Evolutionary conservation across 2,888 invertebrate species (phyloP).

Genomic region (Parapristionchus giblindavisi): DNA sequence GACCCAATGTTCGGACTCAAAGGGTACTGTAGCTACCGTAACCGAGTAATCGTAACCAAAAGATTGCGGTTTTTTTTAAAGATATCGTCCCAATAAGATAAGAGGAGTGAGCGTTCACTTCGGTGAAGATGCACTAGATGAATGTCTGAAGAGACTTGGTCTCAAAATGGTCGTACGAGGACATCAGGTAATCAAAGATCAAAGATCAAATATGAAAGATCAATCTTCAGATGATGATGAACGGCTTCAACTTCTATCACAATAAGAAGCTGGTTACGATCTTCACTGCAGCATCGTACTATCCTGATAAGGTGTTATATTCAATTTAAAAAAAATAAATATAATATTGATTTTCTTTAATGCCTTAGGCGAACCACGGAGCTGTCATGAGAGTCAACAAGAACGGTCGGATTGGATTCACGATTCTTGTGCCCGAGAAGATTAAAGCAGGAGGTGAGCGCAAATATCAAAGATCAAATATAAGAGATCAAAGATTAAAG

Average conservation of each 20-base stretch:
- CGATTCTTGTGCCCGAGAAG: constrained; percentile 1
- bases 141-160: not conserved
- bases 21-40: too few species aligned
- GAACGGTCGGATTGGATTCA: constrained; percentile 17
- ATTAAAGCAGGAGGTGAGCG: not conserved
- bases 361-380: constrained; percentile 19
- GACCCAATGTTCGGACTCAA: constrained; percentile 35
- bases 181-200: constrained; percentile 9
- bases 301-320: constrained; percentile 2
- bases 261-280: constrained; percentile 24
- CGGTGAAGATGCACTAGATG: constrained; percentile 13
- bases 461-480: not conserved
- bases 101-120: constrained; percentile 21
- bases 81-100: not conserved
- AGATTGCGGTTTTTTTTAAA: too few species aligned
- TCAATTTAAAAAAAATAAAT: not conserved
- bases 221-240: constrained; percentile 25
- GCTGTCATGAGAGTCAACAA: constrained; percentile 18
- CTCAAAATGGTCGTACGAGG: constrained; percentile 11
- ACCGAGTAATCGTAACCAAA: too few species aligned
- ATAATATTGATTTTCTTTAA: not conserved
- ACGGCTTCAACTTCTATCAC: constrained; percentile 31
- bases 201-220: not conserved
- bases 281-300: constrained; percentile 20
- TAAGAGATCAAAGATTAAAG: not conserved